Percentiles rank a stretch among this genome's conserved stretches.
Evolutionary conservation across 2,888 invertebrate genomes (phyloP).

Genomic region (Bombyx huttoni): DNA sequence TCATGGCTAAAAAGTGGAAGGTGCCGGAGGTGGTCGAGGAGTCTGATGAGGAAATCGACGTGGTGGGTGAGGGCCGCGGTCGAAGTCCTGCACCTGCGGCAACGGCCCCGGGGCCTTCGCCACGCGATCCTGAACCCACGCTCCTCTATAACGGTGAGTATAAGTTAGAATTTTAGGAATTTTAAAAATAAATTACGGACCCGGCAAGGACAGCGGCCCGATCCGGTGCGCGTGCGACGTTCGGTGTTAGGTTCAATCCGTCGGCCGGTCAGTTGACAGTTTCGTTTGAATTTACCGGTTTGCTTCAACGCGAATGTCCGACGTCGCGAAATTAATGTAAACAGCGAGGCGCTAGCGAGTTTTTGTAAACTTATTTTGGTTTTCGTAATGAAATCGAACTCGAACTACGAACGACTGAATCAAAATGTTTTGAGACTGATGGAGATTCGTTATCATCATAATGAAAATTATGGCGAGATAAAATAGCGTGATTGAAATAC

Average conservation of each 20-base stretch:
- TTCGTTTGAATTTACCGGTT: background rate
- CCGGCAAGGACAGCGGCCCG: slow-evolving; percentile 44
- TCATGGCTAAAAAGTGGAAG: slow-evolving; percentile 97
- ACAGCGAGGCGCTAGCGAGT: background rate
- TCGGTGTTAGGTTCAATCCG: background rate
- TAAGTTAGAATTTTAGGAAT: slow-evolving; percentile 7
- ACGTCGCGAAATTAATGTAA: background rate
- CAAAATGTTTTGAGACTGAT: background rate
- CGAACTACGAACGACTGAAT: background rate
- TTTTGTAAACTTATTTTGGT: background rate
- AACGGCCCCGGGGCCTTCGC: slow-evolving; percentile 79
- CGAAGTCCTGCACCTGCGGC: slow-evolving; percentile 67
- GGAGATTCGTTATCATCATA: too few relatives aligned
- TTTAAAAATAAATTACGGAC: slow-evolving; percentile 50
- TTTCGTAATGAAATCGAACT: background rate
- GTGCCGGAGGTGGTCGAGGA: slow-evolving; percentile 76
- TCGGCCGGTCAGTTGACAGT: background rate
- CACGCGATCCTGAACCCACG: slow-evolving; percentile 78
- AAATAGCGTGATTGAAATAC: background rate
- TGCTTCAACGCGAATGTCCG: background rate
- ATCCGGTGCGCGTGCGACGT: slow-evolving; percentile 28
- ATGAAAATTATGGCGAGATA: background rate
- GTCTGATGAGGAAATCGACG: slow-evolving; percentile 87
- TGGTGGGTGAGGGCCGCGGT: slow-evolving; percentile 83
- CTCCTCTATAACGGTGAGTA: slow-evolving; percentile 83